Conservation (phyloP, 1,140 invertebrate species). For the Microplitis demolitor region DNA sequence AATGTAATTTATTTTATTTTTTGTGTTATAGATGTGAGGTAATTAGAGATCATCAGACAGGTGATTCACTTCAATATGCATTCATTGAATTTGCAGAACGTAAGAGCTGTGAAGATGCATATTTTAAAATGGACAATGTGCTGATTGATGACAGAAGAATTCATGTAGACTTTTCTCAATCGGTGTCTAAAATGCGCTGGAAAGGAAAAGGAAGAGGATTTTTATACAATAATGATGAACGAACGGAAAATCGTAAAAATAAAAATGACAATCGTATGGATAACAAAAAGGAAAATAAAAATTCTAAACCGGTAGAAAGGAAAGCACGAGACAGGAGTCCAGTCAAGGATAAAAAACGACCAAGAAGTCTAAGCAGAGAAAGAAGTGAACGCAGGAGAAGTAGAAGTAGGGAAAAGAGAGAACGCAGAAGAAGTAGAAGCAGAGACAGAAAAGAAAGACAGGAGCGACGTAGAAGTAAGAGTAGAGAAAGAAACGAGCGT, state of each 20-base stretch:
- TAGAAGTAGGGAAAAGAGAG: slow-evolving; percentile 13
- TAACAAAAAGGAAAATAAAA: slow-evolving; percentile 15
- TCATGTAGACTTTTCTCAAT: slow-evolving; percentile 99
- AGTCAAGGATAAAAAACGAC: slow-evolving; percentile 15
- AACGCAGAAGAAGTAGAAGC: slow-evolving; percentile 22
- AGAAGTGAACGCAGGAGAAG: slow-evolving; percentile 22
- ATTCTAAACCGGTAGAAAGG: not conserved
- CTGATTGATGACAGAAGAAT: slow-evolving; percentile 98
- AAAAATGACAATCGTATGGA: slow-evolving; percentile 15
- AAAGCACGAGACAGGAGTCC: not conserved
- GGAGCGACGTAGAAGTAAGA: slow-evolving; percentile 24
- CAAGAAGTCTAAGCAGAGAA: slow-evolving; percentile 17
- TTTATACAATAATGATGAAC: slow-evolving; percentile 51
- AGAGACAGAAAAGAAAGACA: slow-evolving; percentile 25
- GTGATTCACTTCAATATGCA: slow-evolving; percentile 97
- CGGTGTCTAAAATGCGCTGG: slow-evolving; percentile 92
- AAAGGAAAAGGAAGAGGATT: slow-evolving; percentile 80
- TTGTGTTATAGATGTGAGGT: slow-evolving; percentile 84
- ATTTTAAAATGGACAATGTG: slow-evolving; percentile 99
- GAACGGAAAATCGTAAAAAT: not conserved
- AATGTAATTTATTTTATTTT: slow-evolving; percentile 12
- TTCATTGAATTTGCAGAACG: slow-evolving; percentile 98
- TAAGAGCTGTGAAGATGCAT: slow-evolving; percentile 96
- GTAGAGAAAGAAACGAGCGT: slow-evolving; percentile 36
- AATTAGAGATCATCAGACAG: slow-evolving; percentile 90